These are phyloP conservation scores for Ctenicera cuprea DNA, from an alignment of 2,888 invertebrate genomes.

Conservation along the genomic window DNA sequence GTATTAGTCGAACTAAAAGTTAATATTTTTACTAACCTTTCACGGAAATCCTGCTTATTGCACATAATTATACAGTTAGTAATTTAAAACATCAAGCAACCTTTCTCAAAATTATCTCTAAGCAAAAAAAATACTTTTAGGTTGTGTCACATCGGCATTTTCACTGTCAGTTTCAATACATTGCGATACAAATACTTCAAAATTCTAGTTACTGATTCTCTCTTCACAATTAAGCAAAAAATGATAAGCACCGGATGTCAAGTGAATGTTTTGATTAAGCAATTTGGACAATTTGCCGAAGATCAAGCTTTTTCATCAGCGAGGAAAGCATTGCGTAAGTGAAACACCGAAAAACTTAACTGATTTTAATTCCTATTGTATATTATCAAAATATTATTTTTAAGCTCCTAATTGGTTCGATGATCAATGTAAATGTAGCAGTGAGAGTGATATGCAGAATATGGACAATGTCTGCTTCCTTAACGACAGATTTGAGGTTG, in stretches of 20 bases:
- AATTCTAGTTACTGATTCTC: background rate
- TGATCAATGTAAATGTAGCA: background rate
- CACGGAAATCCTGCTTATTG: too few species aligned
- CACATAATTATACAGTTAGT: too few species aligned
- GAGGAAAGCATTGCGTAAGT: constrained; percentile 2
- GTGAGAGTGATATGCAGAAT: background rate
- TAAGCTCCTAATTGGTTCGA: constrained; percentile 3
- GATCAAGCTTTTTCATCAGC: background rate
- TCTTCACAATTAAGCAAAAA: background rate
- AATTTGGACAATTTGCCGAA: background rate
- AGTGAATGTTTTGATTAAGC: background rate
- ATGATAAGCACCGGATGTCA: background rate
- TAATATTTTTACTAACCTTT: too few species aligned
- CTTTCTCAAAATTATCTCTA: too few species aligned
- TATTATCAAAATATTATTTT: constrained; percentile 1
- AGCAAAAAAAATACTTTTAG: too few species aligned
- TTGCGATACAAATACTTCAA: background rate
- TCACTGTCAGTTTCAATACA: too few species aligned
- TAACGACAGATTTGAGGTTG: constrained; percentile 33
- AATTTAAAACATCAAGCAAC: too few species aligned
- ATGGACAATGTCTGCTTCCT: constrained; percentile 32
- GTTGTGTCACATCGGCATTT: too few species aligned
- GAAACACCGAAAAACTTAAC: background rate
- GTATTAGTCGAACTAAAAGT: too few species aligned
- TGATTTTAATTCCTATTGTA: too few species aligned